A percentile compares a stretch with the other conserved stretches of the same genome.
These are phyloP conservation scores for Balaenoptera acutorostrata DNA, from an alignment of 2,113 vertebrate species.

Conservation along the genomic window DNA sequence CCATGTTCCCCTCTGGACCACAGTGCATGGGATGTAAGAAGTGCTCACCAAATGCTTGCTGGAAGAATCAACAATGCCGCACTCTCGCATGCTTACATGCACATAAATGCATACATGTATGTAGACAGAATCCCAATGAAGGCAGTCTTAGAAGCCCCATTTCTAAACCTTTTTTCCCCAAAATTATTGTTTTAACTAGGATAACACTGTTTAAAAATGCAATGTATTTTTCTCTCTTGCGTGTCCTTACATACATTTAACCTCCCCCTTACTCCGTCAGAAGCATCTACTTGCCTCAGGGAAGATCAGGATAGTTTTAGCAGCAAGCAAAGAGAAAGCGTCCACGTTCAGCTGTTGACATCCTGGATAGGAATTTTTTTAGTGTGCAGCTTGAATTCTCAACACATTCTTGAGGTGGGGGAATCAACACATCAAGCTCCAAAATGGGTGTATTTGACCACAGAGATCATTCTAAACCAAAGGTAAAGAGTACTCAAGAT, in stretches of 20 bases:
- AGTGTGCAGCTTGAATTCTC: constrained; percentile 34
- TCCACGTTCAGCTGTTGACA: constrained; percentile 13
- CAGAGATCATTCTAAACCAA: background rate
- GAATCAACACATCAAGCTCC: constrained; percentile 14
- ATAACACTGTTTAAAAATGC: background rate
- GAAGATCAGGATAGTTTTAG: constrained; percentile 33
- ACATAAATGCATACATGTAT: background rate
- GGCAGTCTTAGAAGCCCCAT: background rate
- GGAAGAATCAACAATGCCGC: background rate
- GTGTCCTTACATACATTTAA: constrained; percentile 15
- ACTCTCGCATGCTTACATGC: background rate
- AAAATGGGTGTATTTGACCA: background rate
- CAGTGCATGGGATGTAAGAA: background rate
- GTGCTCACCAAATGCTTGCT: background rate
- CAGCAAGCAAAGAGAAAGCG: constrained; percentile 13
- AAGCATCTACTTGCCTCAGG: constrained; percentile 33
- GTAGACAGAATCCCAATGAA: background rate
- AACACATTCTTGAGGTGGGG: background rate
- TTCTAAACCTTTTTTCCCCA: background rate
- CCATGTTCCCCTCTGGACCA: background rate
- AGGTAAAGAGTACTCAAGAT: background rate
- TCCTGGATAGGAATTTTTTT: background rate
- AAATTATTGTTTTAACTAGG: constrained; percentile 24
- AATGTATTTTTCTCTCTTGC: constrained; percentile 13
- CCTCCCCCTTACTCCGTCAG: background rate